Evolutionary conservation across 2,797 vertebrate species (phyloP), one percentile per base, ranked within the genome.

Genomic region (Anolis apletophallus): DNA sequence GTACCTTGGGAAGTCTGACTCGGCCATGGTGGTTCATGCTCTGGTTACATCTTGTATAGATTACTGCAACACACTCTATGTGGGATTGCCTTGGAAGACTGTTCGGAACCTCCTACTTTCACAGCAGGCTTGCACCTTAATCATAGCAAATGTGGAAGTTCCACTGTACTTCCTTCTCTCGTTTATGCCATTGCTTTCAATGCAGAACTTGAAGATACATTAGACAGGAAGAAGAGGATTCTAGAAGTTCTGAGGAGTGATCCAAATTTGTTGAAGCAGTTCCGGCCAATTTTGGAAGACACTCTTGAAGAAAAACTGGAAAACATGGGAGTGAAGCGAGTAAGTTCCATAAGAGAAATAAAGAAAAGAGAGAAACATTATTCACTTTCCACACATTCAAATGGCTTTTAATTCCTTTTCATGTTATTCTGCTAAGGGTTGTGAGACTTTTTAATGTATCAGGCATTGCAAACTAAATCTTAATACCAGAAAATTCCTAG

Each of bases 241-340:
- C 85, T 94, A 83, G 88, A 93, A 67, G 87, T 90, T 8, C 86
- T 94, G 19, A 78, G 5, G 92, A 91, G 55, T 83, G 93, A 93
- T 74, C 90, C 93, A 32, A 88, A 91, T 10, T 89, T 97, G 68
- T 77, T 91, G 87, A 95, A 91, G 80, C 93, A 93, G 46, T 93
- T 96, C 87, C 93, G 88, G 17, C 90, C 90, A 14, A 80, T 94
- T 61, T 80, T 95, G 88, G 94, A 96, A 80, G 94, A 96, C 59
- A 87, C 74, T 0, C 81, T 97, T 83, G 89, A 97, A 59, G 93
- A 97, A 83, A 96, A 95, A 57, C 90, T 97, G 86, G 94, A 96
- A 80, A 94, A 74, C 81, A 90, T 96, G 93, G 95, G 96, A 0
- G 74, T 96, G 29, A 90, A 80, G 87, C 94, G 90, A 88, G 96